A percentile compares a stretch with the other conserved stretches of the same genome.
These are phyloP conservation scores for Stenichneumon culpator DNA, from an alignment of 2,888 invertebrate species.

Conservation along the genomic window DNA sequence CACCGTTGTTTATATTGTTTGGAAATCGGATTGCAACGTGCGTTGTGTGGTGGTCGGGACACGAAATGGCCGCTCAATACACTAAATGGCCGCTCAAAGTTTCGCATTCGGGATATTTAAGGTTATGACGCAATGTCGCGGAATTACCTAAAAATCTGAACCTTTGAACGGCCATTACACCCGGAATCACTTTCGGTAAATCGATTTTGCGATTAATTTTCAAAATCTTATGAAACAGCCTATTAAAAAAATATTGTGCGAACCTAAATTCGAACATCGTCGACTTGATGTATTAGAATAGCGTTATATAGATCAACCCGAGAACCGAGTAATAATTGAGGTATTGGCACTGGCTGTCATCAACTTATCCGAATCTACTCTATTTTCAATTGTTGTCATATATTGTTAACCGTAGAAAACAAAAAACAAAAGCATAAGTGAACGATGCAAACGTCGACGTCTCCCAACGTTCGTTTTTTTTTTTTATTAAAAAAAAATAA, in stretches of 20 bases:
- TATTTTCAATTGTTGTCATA: constrained; percentile 4
- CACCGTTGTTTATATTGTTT: not conserved
- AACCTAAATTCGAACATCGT: constrained; percentile 59
- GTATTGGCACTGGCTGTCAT: not conserved
- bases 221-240: constrained; percentile 26
- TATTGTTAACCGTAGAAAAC: constrained; percentile 11
- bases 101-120: not conserved
- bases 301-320: not conserved
- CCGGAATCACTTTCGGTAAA: too few species aligned
- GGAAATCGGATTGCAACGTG: not conserved
- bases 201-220: constrained; percentile 1
- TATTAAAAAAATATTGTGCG: constrained; percentile 24
- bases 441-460: not conserved
- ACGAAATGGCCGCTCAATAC: not conserved
- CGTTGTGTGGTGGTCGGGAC: not conserved
- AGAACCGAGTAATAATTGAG: constrained; percentile 4
- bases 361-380: not conserved
- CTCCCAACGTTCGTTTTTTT: constrained; percentile 2
- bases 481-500: not conserved
- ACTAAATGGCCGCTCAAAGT: not conserved
- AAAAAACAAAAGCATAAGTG: not conserved
- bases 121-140: not conserved
- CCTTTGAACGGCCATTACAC: too few species aligned
- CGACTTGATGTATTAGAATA: constrained; percentile 39
- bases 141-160: not conserved